phyloP scores from a whole-genome alignment of 2,888 invertebrate species.

The Phortica magna region DNA sequence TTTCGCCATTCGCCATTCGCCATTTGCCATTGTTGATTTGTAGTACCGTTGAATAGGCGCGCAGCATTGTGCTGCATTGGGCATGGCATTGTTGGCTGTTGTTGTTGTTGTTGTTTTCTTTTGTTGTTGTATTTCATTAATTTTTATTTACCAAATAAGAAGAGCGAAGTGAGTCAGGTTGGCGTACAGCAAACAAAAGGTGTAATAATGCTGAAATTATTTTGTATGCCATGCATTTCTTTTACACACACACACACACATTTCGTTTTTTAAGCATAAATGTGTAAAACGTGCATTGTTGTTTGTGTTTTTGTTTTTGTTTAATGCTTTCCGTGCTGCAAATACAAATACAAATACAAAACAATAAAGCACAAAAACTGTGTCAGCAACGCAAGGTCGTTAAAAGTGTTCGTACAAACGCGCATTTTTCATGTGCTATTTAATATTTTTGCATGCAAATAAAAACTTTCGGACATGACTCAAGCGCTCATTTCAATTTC shows the following conservation, averaged over 20 bases:
- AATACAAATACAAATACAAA: not conserved
- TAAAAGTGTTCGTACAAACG: not conserved
- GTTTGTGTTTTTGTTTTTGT: slow-evolving; percentile 10
- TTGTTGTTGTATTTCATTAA: not conserved
- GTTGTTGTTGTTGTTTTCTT: not conserved
- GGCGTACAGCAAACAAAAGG: slow-evolving; percentile 22
- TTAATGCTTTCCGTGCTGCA: slow-evolving; percentile 1
- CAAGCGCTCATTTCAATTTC: not conserved
- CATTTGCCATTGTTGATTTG: slow-evolving; percentile 30
- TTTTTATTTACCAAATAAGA: not conserved
- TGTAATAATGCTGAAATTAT: slow-evolving; percentile 34
- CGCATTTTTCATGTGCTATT: not conserved
- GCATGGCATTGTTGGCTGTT: slow-evolving; percentile 25
- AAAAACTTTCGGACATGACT: not conserved
- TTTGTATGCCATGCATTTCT: slow-evolving; percentile 20
- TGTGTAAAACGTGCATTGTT: slow-evolving; percentile 11
- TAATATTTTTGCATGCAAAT: not conserved
- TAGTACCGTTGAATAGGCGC: not conserved
- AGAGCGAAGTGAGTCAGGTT: slow-evolving; percentile 13
- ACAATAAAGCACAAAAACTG: not conserved
- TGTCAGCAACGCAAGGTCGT: slow-evolving; percentile 28
- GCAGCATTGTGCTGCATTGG: slow-evolving; percentile 13
- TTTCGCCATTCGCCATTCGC: slow-evolving; percentile 14
- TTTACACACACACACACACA: too few relatives aligned
- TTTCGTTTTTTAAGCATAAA: not conserved